phyloP scores from a whole-genome alignment of 1,140 invertebrate genomes.

The Zaprionus lachaisei region DNA sequence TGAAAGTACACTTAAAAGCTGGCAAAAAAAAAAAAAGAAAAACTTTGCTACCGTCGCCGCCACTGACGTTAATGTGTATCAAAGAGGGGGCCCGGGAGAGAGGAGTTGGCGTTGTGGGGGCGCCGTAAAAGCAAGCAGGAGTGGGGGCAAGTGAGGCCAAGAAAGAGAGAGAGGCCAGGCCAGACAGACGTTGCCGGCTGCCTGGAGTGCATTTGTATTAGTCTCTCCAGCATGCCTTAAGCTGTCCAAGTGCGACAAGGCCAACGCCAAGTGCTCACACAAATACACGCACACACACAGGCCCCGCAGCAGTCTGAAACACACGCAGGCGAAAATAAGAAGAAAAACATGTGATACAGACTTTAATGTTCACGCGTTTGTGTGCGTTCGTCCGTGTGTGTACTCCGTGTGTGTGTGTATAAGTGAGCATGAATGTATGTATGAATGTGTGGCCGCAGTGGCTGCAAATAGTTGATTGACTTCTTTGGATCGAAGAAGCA shows the following conservation, averaged over 20 bases:
- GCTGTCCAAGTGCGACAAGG: slow-evolving; percentile 79
- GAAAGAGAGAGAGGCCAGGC: slow-evolving; percentile 56
- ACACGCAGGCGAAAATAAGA: slow-evolving; percentile 79
- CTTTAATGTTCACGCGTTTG: slow-evolving; percentile 54
- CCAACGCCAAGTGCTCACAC: slow-evolving; percentile 75
- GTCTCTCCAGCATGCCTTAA: slow-evolving; percentile 68
- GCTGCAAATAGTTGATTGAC: slow-evolving; percentile 80
- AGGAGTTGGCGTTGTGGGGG: slow-evolving; percentile 36
- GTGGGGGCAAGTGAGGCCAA: slow-evolving; percentile 26
- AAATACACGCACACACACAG: slow-evolving; percentile 51
- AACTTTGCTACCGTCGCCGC: slow-evolving; percentile 25
- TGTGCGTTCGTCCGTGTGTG: slow-evolving; percentile 10
- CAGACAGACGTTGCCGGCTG: slow-evolving; percentile 72
- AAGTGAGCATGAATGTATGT: slow-evolving; percentile 21
- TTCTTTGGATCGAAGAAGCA: slow-evolving; percentile 56
- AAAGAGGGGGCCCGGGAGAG: slow-evolving; percentile 17
- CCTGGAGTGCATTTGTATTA: slow-evolving; percentile 52
- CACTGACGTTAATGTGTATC: slow-evolving; percentile 67
- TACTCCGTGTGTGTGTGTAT: slow-evolving; percentile 6
- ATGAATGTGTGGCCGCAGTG: slow-evolving; percentile 37
- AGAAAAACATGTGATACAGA: slow-evolving; percentile 84
- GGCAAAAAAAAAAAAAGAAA: slow-evolving; percentile 9
- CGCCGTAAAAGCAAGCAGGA: slow-evolving; percentile 18
- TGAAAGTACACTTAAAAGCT: slow-evolving; percentile 76
- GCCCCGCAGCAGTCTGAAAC: slow-evolving; percentile 29